Percentiles rank a stretch among this genome's conserved stretches.
Conservation (phyloP, 2,113 vertebrate genomes). For the Rhizomys pruinosus region DNA sequence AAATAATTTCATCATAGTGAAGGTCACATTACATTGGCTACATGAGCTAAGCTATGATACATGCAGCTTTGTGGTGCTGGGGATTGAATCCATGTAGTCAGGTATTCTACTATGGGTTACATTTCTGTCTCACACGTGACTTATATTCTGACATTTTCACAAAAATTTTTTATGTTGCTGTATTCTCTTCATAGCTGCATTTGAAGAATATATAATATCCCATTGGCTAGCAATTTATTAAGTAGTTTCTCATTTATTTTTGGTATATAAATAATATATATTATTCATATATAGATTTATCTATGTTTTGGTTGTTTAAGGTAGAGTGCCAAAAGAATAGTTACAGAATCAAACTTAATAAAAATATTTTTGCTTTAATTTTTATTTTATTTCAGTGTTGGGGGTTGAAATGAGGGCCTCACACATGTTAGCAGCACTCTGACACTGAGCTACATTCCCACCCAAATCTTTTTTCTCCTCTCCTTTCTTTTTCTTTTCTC, state of each 20-base stretch:
- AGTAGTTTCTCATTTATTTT: background rate
- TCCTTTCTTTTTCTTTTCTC: too few species aligned
- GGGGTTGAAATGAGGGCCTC: background rate
- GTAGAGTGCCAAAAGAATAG: background rate
- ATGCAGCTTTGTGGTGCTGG: background rate
- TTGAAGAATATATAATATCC: slow-evolving; percentile 20
- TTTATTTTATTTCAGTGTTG: background rate
- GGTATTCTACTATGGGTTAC: background rate
- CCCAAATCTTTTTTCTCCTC: background rate
- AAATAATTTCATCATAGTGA: background rate
- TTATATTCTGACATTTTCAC: background rate
- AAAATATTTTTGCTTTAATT: background rate
- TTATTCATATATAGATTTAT: background rate
- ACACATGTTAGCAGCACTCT: background rate
- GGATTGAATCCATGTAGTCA: background rate
- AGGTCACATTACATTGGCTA: background rate
- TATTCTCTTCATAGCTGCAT: background rate
- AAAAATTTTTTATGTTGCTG: background rate
- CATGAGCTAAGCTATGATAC: background rate
- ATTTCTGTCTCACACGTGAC: too few species aligned
- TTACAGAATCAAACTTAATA: slow-evolving; percentile 16
- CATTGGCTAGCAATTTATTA: background rate
- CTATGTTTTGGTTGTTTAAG: slow-evolving; percentile 18
- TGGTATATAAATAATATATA: background rate
- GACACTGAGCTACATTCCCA: background rate